A percentile compares a stretch with the other conserved stretches of the same genome.
Conservation (phyloP, 2,797 vertebrate species). For the Garrulus glandarius region DNA sequence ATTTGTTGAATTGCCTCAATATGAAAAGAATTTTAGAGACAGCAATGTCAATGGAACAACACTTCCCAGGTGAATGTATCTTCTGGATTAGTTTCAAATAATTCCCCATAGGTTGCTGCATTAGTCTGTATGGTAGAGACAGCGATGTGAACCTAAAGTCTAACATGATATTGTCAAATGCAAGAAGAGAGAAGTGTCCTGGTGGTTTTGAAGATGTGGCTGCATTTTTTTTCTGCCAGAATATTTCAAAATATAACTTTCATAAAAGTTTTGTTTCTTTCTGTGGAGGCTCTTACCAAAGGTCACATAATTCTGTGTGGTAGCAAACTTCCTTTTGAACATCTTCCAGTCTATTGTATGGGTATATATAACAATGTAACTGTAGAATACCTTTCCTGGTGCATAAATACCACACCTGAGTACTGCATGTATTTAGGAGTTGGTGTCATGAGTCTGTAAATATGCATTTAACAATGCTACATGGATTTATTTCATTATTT, state of each 20-base stretch:
- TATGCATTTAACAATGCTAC: background rate
- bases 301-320: background rate
- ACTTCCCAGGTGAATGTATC: constrained; percentile 84
- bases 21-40: constrained; percentile 85
- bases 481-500: background rate
- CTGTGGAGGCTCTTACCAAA: background rate
- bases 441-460: background rate
- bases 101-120: background rate
- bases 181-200: background rate
- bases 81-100: background rate
- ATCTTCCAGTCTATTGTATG: background rate
- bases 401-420: background rate
- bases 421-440: background rate
- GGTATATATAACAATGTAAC: background rate
- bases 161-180: background rate
- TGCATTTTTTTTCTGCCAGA: background rate
- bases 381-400: background rate
- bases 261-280: background rate
- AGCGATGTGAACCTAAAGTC: background rate
- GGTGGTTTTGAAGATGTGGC: background rate
- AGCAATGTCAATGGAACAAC: constrained; percentile 87
- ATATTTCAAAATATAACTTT: background rate
- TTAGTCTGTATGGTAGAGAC: background rate
- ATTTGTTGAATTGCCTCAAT: constrained; percentile 90
- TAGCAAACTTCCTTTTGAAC: background rate